A percentile compares a stretch with the other conserved stretches of the same genome.
phyloP scores from a whole-genome alignment of 2,888 invertebrate genomes.

The Pseudolycoriella hygida region DNA sequence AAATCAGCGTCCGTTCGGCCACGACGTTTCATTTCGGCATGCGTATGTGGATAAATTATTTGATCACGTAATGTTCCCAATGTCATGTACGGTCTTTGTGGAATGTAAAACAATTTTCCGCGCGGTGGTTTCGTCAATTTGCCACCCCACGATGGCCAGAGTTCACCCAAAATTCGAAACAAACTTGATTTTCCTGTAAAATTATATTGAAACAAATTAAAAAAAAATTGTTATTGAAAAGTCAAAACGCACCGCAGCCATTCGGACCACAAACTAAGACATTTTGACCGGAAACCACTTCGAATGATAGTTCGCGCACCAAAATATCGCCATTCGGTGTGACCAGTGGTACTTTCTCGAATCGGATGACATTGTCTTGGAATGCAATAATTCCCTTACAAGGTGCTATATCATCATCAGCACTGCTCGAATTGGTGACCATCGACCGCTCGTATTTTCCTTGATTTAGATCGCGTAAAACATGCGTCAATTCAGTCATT shows the following conservation, averaged over 20 bases:
- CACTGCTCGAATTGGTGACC: slow-evolving; percentile 28
- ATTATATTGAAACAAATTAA: no score
- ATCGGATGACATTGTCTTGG: slow-evolving; percentile 76
- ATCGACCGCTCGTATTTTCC: slow-evolving; percentile 50
- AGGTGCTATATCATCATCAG: slow-evolving; percentile 34
- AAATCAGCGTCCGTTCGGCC: slow-evolving; percentile 68
- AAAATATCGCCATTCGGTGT: slow-evolving; percentile 91
- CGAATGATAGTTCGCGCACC: slow-evolving; percentile 55
- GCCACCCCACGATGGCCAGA: slow-evolving; percentile 96
- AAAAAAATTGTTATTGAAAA: no score
- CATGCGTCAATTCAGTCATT: slow-evolving; percentile 74
- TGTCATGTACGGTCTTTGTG: slow-evolving; percentile 96
- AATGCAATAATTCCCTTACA: slow-evolving; percentile 66
- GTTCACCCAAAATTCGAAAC: slow-evolving; percentile 88
- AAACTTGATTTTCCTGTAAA: slow-evolving; percentile 68
- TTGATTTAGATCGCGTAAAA: slow-evolving; percentile 63
- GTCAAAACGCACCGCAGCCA: slow-evolving; percentile 49
- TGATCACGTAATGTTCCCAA: slow-evolving; percentile 87
- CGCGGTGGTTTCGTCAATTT: slow-evolving; percentile 86
- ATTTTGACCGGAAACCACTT: slow-evolving; percentile 88
- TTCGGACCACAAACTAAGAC: slow-evolving; percentile 97
- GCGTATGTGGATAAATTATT: slow-evolving; percentile 86
- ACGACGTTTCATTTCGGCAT: slow-evolving; percentile 61
- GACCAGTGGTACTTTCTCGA: slow-evolving; percentile 84
- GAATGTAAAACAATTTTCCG: slow-evolving; percentile 84